phyloP scores from a whole-genome alignment of 2,888 invertebrate species.

The Andrena minutula region DNA sequence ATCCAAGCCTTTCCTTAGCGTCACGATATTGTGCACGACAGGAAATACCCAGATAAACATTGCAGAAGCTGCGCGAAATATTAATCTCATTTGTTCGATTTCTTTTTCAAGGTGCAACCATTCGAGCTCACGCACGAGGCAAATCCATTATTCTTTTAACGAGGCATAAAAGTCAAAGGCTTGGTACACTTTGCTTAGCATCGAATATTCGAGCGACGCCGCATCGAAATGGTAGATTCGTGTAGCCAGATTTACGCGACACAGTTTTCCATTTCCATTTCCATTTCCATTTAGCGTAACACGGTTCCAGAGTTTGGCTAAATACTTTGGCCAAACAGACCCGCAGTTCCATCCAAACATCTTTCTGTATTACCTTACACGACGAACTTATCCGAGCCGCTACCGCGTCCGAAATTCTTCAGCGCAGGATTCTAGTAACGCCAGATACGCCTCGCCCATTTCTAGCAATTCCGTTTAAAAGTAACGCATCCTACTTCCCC shows the following conservation, averaged over 20 bases:
- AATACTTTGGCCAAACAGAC: slow-evolving; percentile 1
- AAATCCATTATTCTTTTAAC: no score
- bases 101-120: neutral
- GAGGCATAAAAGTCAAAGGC: no score
- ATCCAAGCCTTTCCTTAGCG: neutral
- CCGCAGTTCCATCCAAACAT: neutral
- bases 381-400: neutral
- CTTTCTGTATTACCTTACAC: neutral
- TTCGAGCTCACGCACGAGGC: neutral
- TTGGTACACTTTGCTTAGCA: no score
- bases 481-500: neutral
- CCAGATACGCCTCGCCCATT: neutral
- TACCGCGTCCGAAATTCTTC: neutral
- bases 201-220: no score
- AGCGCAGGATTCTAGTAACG: neutral
- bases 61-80: no score
- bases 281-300: slow-evolving; percentile 7
- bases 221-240: slow-evolving; percentile 4
- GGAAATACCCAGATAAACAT: no score
- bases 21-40: no score
- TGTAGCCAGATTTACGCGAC: neutral
- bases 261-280: neutral
- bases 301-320: slow-evolving; percentile 5
- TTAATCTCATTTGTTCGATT: neutral
- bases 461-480: neutral